Conservation (phyloP, 92 coral and sea anemone genomes). For the Isaurus tuberculatus region DNA sequence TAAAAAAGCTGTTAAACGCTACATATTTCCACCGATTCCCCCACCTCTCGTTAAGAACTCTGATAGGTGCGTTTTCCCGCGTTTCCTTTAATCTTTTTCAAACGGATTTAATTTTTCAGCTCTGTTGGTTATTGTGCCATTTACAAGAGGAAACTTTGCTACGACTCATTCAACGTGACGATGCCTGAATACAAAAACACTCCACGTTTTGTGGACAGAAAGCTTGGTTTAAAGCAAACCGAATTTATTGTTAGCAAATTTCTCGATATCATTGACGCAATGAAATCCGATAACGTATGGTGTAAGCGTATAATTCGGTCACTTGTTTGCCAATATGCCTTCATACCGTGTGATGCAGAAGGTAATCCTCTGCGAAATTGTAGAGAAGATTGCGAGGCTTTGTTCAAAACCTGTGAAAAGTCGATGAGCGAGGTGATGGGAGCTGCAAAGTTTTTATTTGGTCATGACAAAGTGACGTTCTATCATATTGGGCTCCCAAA, state of each 20-base stretch:
- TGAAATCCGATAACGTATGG: conserved; percentile 35
- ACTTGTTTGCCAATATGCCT: conserved; percentile 50
- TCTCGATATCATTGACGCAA: conserved; percentile 44
- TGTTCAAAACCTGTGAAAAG: conserved; percentile 60
- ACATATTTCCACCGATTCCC: no score
- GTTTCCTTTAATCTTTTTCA: no score
- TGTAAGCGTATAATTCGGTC: conserved; percentile 50
- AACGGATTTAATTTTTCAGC: not conserved
- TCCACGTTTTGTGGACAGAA: conserved; percentile 87
- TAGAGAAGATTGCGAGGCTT: conserved; percentile 45
- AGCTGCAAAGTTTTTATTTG: conserved; percentile 67
- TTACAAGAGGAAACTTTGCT: conserved; percentile 72
- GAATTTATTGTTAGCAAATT: conserved; percentile 61
- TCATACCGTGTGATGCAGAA: conserved; percentile 28
- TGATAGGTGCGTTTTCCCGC: no score
- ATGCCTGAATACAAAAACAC: conserved; percentile 59
- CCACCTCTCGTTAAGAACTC: no score
- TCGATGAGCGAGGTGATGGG: conserved; percentile 77
- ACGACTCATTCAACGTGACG: conserved; percentile 67
- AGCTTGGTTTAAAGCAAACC: conserved; percentile 70
- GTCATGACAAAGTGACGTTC: conserved; percentile 57
- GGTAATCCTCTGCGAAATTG: conserved; percentile 31
- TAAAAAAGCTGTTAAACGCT: no score
- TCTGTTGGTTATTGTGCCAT: conserved; percentile 74
- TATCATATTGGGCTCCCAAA: conserved; percentile 82